Base-by-base conservation (phyloP, 2,113 vertebrate species). In the Excalfactoria chinensis region DNA sequence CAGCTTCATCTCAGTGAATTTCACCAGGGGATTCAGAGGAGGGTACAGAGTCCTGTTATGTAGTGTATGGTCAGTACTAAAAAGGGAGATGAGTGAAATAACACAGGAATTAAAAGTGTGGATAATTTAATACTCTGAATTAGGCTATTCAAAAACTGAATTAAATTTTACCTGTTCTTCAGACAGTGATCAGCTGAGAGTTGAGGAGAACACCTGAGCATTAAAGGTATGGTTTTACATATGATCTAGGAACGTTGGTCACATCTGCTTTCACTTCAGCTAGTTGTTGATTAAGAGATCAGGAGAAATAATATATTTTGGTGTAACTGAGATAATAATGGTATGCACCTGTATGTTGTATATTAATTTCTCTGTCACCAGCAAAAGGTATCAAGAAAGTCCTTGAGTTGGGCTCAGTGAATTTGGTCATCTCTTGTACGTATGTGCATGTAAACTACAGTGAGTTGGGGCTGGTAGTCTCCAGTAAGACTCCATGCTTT, bases 41-140 rank as follows among this genome's bases (percentile, higher is more conserved):
- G 28, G 21, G 32, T 56, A 14, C 9, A 44, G 7, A 7, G 7
- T 21, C 34, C 23, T 44, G 28, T 20, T 68, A 69, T 35, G 11
- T 76, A 72, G 56, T 0, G 0, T 8, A 6, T 15, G 7, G 22
- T 9, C n/a, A 48, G 1, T 37, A 9, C 40, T 74, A 17, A 32
- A 84, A 85, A 77, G 14, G 12, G 56, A 76, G 41, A 58, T 7
- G 28, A 37, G 21, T 59, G 28, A 44, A 63, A 79, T 48, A 59
- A 72, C 25, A 20, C 30, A 44, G 63, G 53, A 69, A 41, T 76
- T 25, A 16, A 44, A 80, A 80, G 7, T 26, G 16, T 30, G 30
- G 25, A 35, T 66, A 18, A 35, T 76, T 84, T 84, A 28, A 56
- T 46, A 25, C n/a, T 22, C 44, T 34, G 35, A 46, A 37, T 59